Evolutionary conservation across 2,797 vertebrate genomes (phyloP).

Genomic region (Myotis planiceps): DNA sequence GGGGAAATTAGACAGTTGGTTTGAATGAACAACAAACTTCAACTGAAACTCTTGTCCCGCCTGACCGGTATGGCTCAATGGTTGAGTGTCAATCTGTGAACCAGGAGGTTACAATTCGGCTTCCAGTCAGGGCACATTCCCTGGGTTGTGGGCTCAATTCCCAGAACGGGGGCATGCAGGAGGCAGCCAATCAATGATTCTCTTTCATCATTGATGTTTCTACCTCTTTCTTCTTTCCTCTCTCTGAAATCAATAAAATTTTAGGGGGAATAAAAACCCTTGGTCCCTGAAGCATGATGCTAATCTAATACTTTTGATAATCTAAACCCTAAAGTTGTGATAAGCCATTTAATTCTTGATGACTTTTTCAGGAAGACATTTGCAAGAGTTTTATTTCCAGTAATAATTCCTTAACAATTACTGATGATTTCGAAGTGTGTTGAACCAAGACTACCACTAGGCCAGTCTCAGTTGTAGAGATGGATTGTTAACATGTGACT

Average conservation of each 20-base stretch:
- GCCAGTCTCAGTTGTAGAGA: not conserved
- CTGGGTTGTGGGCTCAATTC: too few relatives aligned
- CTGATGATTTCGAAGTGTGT: not conserved
- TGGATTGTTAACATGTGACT: not conserved
- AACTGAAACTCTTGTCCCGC: not conserved
- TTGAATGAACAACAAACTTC: not conserved
- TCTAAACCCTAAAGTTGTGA: not conserved
- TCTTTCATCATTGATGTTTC: too few relatives aligned
- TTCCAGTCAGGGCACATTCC: too few relatives aligned
- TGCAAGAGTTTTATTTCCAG: not conserved
- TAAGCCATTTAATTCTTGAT: constrained; percentile 21
- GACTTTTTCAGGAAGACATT: not conserved
- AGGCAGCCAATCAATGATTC: too few relatives aligned
- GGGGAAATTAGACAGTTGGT: not conserved
- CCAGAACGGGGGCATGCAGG: too few relatives aligned
- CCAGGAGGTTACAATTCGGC: too few relatives aligned
- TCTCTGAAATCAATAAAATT: too few relatives aligned
- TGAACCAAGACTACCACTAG: not conserved
- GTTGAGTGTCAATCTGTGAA: too few relatives aligned
- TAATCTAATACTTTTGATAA: constrained; percentile 10
- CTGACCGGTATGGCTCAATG: too few relatives aligned
- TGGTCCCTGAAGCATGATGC: not conserved
- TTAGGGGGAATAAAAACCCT: not conserved
- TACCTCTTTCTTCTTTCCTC: too few relatives aligned
- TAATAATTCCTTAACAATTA: not conserved